phyloP scores from a whole-genome alignment of 2,797 vertebrate species.

The Cirrhinus mrigala region DNA sequence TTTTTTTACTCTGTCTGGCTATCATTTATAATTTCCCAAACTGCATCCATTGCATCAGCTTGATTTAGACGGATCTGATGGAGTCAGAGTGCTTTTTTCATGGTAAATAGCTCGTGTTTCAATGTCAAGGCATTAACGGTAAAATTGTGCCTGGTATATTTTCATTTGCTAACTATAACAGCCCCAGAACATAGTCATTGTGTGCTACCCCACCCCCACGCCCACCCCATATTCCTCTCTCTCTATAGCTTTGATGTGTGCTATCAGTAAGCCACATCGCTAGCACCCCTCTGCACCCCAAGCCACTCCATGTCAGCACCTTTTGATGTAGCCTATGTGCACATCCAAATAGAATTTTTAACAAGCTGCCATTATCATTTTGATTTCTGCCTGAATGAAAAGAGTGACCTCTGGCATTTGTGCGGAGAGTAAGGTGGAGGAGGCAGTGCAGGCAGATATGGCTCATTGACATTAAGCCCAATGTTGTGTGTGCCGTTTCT shows the following conservation, averaged over 20 bases:
- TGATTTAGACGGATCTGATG: constrained; percentile 74
- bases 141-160: constrained; percentile 77
- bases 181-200: constrained; percentile 50
- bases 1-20: constrained; percentile 60
- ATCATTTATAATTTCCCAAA: constrained; percentile 80
- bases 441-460: constrained; percentile 56
- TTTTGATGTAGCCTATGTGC: constrained; percentile 79
- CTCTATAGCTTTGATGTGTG: constrained; percentile 75
- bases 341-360: constrained; percentile 79
- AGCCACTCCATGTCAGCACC: constrained; percentile 68
- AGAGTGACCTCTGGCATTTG: constrained; percentile 76
- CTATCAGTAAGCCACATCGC: constrained; percentile 73
- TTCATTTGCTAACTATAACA: constrained; percentile 68
- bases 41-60: constrained; percentile 66
- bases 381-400: constrained; percentile 77
- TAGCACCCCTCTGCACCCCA: constrained; percentile 63
- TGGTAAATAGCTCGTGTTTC: constrained; percentile 76
- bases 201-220: constrained; percentile 43
- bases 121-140: constrained; percentile 76
- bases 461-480: constrained; percentile 52
- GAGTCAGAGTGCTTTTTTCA: constrained; percentile 67
- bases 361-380: constrained; percentile 80
- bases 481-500: constrained; percentile 50
- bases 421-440: constrained; percentile 59
- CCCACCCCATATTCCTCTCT: constrained; percentile 49